Evolutionary conservation across 1,140 invertebrate genomes (phyloP), one percentile per base, ranked within the genome.

Genomic region (Zaprionus tsacasi): DNA sequence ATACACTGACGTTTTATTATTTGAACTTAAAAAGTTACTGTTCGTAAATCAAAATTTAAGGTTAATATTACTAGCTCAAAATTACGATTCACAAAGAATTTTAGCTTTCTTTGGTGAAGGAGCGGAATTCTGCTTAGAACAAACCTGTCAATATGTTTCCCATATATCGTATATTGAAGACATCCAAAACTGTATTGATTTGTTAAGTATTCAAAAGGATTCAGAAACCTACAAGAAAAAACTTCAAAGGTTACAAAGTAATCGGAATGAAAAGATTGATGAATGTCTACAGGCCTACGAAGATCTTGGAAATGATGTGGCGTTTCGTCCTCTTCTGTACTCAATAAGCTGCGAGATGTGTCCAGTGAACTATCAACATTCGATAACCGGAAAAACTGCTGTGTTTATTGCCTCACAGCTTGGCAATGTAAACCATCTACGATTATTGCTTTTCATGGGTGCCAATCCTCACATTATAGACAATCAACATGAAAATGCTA

Each of bases 1-100:
- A 75, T 96, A 97, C 87, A 96, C 96, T 77, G 98, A 99, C 93
- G 98, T 99, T 92, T 93, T 99, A 33, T 93, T 99, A 11, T 96
- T 97, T 67, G 96, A 97, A 21, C 88, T 99, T 10, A 95, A 96
- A 54, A 96, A 98, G 79, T 95, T 95, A 2, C 83, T 99, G 2
- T 91, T 93, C 0, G 95, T 96, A 35, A 95, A 95, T 77, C 94
- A 95, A 57, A 94, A 97, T 72, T 91, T 99, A 0, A 96, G 96
- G 79, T 78, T 99, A 0, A 94, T 99, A 48, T 93, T 99, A 11
- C 99, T 99, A 96, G 99, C 76, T 0, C 83, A 88, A 45, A 59
- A 55, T 6, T 21, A 10, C 10, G 33, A 70, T 10, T n/a, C 64
- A 6, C 17, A 38, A 7, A 48, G 48, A n/a, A 86, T 81, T 64